Base-by-base conservation (phyloP, 2,888 invertebrate species). In the Biston stratarius region DNA sequence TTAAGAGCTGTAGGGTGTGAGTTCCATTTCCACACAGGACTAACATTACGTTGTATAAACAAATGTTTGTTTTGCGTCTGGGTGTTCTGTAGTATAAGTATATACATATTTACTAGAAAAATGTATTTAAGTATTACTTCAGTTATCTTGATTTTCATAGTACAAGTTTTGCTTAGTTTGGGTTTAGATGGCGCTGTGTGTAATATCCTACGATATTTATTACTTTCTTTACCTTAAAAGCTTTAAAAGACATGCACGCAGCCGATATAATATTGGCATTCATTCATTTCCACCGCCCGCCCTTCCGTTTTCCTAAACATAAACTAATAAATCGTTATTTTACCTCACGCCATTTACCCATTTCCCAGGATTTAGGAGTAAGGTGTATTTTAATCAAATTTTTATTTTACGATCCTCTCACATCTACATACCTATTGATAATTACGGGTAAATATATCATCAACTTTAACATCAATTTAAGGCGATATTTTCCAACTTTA, bases 281-380 rank as follows among this genome's bases (percentile, higher is more conserved):
- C 73, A 79, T 80, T 73, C 69, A 65, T 78, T 75, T 71, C 72
- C 63, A 61, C 75, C 62, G 70, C 76, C 75, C 62, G 70, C 77
- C 77, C 74, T 67, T 69, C 59, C 61, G 70, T 69, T 69, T 71
- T 61, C 69, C 70, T 70, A 76, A 77, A 73, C 68, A 77, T 71
- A 58, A 74, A 74, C 71, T 71, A 74, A 80, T 81, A 77, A 79
- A 76, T 77, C 71, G 71, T 71, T 57, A 76, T 79, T 74, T 77
- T 73, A 24, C 75, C 74, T 76, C 74, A 76, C 75, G 74, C 75
- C 74, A 78, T 77, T 76, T 73, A 74, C 74, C 70, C 72, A 70
- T 74, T 79, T 79, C 73, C 71, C 69, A 58, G 66, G 38, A 58
- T 51, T 63, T 70, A 57, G 34, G 52, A 47, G 48, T 48, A 49